Evolutionary conservation across 23 tunicate genomes (phyloP).

Genomic region (Phallusia fumigata): DNA sequence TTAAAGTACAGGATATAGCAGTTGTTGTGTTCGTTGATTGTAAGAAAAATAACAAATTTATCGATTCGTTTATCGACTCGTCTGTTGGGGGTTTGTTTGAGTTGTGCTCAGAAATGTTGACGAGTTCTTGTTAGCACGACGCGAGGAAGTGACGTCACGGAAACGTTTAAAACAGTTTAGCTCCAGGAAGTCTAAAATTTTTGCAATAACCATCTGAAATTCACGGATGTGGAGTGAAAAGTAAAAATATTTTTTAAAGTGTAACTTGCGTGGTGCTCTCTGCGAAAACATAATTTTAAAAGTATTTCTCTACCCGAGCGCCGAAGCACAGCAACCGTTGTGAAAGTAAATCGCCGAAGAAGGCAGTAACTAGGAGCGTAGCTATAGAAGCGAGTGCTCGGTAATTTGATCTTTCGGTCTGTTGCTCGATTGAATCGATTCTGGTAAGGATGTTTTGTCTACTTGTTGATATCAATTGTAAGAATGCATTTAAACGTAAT

Average conservation of each 20-base stretch:
- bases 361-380: conserved; percentile 16
- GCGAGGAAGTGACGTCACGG: too few species aligned
- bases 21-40: neutral
- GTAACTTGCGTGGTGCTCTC: too few species aligned
- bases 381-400: neutral
- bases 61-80: neutral
- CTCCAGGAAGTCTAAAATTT: too few species aligned
- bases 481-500: conserved; percentile 11
- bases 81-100: too few species aligned
- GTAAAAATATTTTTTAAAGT: too few species aligned
- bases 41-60: neutral
- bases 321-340: neutral
- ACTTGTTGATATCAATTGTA: neutral
- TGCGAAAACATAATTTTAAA: too few species aligned
- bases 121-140: too few species aligned
- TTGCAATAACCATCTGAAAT: too few species aligned
- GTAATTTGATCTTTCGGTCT: neutral
- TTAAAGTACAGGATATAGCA: neutral
- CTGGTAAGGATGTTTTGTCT: conserved; percentile 11
- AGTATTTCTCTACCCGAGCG: too few species aligned
- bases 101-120: too few species aligned
- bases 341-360: neutral
- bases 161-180: too few species aligned
- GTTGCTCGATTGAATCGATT: neutral
- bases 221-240: too few species aligned